Base-by-base conservation (phyloP, 2,113 vertebrate species). In the Columba janthina region DNA sequence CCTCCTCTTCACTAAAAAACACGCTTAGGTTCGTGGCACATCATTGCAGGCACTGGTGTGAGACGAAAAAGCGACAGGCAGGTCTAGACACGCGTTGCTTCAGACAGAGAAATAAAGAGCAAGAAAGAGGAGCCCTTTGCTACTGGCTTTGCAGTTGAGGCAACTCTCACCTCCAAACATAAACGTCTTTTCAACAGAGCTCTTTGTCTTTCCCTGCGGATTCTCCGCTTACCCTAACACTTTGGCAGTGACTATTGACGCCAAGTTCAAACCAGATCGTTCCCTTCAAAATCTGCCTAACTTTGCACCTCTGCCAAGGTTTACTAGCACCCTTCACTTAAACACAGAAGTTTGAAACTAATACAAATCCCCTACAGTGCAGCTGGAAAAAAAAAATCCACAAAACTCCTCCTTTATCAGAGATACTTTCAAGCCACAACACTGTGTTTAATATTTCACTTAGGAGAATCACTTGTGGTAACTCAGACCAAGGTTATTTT, bases 401-500 rank as follows among this genome's bases (percentile, higher is more conserved):
- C 5, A 50, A 58, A 79, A 61, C 15, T 90, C 62, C n/a, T 82
- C n/a, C 17, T 88, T 83, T 92, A 90, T 78, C 83, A 56, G 51
- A 84, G 77, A 91, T 29, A 21, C 50, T 72, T 46, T 65, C 17
- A 88, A 72, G 51, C 64, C 72, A 42, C 60, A 88, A 78, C 11
- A 36, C 34, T 56, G 9, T 15, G 12, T 70, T 97, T 88, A 62
- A 74, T 51, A 76, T 76, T 80, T 34, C 57, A 42, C 85, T 80
- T 77, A 36, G 61, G 60, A 64, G 42, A 93, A 77, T 31, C 64
- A 67, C 34, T 67, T 71, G 75, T 2, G 2, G 64, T 71, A 96
- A 86, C 69, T 90, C 76, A 90, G 61, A 89, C 84, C 73, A 65
- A 93, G 65, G 83, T 87, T 93, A 95, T 90, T 89, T 89, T 78